phyloP scores from a whole-genome alignment of 2,888 invertebrate species.

The Cacoxenus indagator region DNA sequence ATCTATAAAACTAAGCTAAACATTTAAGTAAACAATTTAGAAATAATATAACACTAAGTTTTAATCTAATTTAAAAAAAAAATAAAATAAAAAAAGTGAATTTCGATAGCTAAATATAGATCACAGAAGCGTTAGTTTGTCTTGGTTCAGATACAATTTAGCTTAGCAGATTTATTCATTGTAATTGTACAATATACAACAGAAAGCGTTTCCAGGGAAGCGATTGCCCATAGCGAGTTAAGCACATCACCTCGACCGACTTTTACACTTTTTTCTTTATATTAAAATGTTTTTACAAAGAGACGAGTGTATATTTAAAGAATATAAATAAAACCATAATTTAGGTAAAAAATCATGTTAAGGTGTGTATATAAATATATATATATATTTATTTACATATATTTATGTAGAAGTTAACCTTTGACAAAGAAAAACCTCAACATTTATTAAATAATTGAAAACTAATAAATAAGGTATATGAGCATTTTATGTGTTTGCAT shows the following conservation, averaged over 20 bases:
- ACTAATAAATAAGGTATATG: conserved; percentile 1
- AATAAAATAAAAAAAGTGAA: too few species aligned
- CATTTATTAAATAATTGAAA: conserved; percentile 1
- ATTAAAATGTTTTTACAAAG: neutral
- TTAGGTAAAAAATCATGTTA: neutral
- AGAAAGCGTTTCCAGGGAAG: neutral
- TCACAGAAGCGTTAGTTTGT: too few species aligned
- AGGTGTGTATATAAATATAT: too few species aligned
- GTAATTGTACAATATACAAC: neutral
- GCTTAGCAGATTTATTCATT: too few species aligned
- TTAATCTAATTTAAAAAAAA: too few species aligned
- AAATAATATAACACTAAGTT: too few species aligned
- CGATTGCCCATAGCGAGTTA: neutral
- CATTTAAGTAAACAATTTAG: too few species aligned
- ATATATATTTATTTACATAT: too few species aligned
- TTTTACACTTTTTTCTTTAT: neutral
- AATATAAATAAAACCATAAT: neutral
- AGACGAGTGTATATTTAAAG: neutral
- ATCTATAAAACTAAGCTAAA: too few species aligned
- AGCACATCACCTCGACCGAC: neutral
- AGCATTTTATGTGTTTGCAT: too few species aligned
- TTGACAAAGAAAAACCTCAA: neutral
- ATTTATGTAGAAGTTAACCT: neutral
- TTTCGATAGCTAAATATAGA: too few species aligned
- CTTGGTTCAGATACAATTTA: too few species aligned